Base-by-base conservation (phyloP, 37 sponge, comb jelly and placozoan species). In the Beroe ovata region DNA sequence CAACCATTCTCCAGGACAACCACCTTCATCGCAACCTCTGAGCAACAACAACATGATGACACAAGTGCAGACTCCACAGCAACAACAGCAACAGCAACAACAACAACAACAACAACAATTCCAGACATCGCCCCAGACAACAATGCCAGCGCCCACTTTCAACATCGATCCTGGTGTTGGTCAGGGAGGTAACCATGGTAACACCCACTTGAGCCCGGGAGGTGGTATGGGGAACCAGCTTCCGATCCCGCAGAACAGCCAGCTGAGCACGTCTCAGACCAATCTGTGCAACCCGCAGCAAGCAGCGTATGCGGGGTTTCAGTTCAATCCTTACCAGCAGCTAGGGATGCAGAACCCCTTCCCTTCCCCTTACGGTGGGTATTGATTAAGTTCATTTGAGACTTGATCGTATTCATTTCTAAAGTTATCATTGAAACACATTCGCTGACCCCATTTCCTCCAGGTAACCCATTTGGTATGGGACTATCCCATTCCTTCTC, bases 401-500 rank as follows among this genome's bases (percentile, higher is more conserved):
- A n/a, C n/a, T n/a, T n/a, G n/a, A n/a, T n/a, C n/a, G n/a, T n/a
- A n/a, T n/a, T n/a, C n/a, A n/a, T n/a, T n/a, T n/a, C n/a, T n/a
- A n/a, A n/a, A n/a, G n/a, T n/a, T n/a, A n/a, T n/a, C n/a, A n/a
- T n/a, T n/a, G n/a, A n/a, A n/a, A n/a, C n/a, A n/a, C n/a, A n/a
- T n/a, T n/a, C n/a, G n/a, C n/a, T 47, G 11, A 47, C 54, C 54
- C 54, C 54, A 16, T 47, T 11, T 30, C 33, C 30, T 30, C 2
- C 69, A 66, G 69, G 69, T 30, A 66, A 66, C 16, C 69, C 69
- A 14, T 29, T 32, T 29, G 69, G 69, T 66, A 30, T 26, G 18
- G 69, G 69, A 66, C 33, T 77, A 23, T 77, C 84, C 22, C 84
- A 77, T 4, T 77, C 84, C 18, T 77, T 77, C 28, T 77, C 84